Evolutionary conservation across 2,797 vertebrate species (phyloP).

Genomic region (Micromesistius poutassou): DNA sequence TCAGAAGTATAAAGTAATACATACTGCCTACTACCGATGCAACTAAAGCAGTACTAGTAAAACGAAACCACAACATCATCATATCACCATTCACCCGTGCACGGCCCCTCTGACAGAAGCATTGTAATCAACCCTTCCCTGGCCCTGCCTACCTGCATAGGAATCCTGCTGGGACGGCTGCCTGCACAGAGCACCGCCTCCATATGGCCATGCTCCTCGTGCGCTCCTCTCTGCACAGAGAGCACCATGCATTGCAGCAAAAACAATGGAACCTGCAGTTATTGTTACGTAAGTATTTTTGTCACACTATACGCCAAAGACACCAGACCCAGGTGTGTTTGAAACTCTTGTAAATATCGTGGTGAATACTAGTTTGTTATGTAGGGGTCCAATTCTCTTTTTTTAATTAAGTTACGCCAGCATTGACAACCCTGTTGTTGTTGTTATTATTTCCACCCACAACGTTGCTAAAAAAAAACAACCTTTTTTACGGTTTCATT

Average conservation of each 20-base stretch:
- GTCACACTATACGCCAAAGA: background rate
- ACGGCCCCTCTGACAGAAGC: background rate
- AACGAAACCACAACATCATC: background rate
- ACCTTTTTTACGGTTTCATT: background rate
- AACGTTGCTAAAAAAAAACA: background rate
- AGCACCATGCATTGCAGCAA: conserved; percentile 50
- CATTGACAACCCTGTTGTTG: background rate
- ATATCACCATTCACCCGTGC: background rate
- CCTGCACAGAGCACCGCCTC: conserved; percentile 66
- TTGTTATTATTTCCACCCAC: background rate
- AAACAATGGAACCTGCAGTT: background rate
- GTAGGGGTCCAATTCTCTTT: too few relatives aligned
- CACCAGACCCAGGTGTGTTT: background rate
- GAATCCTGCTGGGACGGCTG: conserved; percentile 52
- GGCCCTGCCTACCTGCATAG: background rate
- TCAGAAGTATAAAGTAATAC: background rate
- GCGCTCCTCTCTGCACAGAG: background rate
- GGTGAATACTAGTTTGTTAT: background rate
- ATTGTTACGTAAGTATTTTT: background rate
- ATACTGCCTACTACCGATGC: background rate
- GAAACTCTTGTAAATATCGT: background rate
- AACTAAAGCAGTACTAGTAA: background rate
- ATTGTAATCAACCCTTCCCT: conserved; percentile 3
- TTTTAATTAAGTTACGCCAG: background rate
- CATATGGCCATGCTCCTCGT: conserved; percentile 58